These are phyloP conservation scores for Cydia strobilella DNA, from an alignment of 1,140 invertebrate genomes.

Conservation along the genomic window DNA sequence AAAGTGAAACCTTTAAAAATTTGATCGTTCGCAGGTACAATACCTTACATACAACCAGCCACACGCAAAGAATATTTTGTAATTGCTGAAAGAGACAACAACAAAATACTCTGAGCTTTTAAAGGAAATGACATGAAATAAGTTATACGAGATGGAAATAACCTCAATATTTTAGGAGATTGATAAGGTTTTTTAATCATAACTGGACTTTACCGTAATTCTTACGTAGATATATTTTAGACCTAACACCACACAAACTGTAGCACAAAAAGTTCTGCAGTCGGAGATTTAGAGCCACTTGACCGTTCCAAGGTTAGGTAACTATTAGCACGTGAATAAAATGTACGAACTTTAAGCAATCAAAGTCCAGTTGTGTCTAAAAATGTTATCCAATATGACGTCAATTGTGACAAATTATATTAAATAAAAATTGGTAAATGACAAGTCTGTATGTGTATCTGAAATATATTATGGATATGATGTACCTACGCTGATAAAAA, in stretches of 20 bases:
- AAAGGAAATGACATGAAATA: constrained; percentile 34
- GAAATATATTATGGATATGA: too few relatives aligned
- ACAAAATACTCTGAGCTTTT: constrained; percentile 74
- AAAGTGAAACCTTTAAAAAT: constrained; percentile 71
- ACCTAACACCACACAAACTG: background rate
- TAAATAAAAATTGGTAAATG: too few relatives aligned
- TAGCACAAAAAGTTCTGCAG: background rate
- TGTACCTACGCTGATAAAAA: too few relatives aligned
- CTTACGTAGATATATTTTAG: background rate
- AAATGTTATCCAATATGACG: too few relatives aligned
- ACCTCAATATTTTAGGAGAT: background rate
- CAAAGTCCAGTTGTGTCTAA: too few relatives aligned
- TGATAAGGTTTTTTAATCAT: background rate
- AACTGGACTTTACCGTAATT: background rate
- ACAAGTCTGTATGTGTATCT: too few relatives aligned
- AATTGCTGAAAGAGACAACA: constrained; percentile 84
- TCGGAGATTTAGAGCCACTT: too few relatives aligned
- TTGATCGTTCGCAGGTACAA: constrained; percentile 72
- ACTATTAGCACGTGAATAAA: too few relatives aligned
- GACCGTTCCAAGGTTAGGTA: too few relatives aligned
- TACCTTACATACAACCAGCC: constrained; percentile 90
- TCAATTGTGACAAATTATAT: too few relatives aligned
- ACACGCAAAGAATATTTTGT: constrained; percentile 89
- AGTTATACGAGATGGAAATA: background rate
- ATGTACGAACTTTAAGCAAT: too few relatives aligned